Evolutionary conservation across 2,888 invertebrate species (phyloP).

Genomic region (Oscheius sp.): DNA sequence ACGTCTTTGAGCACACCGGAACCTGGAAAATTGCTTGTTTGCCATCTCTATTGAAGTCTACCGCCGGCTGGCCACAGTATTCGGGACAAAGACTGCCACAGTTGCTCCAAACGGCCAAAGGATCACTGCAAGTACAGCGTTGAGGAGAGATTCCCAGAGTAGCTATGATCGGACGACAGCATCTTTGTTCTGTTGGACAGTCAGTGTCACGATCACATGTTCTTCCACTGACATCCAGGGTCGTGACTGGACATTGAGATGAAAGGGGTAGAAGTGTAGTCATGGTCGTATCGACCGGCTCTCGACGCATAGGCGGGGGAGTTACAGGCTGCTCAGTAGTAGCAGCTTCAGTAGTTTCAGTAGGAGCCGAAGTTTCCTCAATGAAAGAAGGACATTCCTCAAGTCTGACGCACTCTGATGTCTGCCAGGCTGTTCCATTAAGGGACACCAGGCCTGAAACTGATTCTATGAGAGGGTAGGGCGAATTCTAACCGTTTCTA

Average conservation of each 20-base stretch:
- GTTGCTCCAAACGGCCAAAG: constrained; percentile 55
- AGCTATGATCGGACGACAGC: constrained; percentile 52
- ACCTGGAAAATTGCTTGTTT: constrained; percentile 17
- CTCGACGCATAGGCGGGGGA: neutral
- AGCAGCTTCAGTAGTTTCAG: constrained; percentile 25
- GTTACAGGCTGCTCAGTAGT: constrained; percentile 1
- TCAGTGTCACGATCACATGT: constrained; percentile 55
- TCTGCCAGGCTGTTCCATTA: constrained; percentile 56
- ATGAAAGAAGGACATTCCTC: constrained; percentile 51
- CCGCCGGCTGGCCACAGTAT: constrained; percentile 57
- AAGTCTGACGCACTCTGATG: constrained; percentile 54
- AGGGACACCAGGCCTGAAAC: constrained; percentile 50
- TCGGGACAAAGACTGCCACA: constrained; percentile 63
- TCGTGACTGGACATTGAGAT: constrained; percentile 48
- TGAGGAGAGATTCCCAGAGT: constrained; percentile 56
- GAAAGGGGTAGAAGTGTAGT: constrained; percentile 13
- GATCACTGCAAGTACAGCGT: constrained; percentile 58
- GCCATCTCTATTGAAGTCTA: neutral
- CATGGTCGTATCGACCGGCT: constrained; percentile 17
- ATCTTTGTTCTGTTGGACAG: constrained; percentile 45
- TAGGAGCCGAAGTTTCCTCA: constrained; percentile 17
- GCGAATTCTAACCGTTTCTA: constrained; percentile 46
- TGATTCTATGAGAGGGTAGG: neutral
- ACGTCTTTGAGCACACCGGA: constrained; percentile 58
- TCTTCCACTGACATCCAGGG: constrained; percentile 57